phyloP scores from a whole-genome alignment of 2,797 vertebrate species.

The Limnodromus scolopaceus region DNA sequence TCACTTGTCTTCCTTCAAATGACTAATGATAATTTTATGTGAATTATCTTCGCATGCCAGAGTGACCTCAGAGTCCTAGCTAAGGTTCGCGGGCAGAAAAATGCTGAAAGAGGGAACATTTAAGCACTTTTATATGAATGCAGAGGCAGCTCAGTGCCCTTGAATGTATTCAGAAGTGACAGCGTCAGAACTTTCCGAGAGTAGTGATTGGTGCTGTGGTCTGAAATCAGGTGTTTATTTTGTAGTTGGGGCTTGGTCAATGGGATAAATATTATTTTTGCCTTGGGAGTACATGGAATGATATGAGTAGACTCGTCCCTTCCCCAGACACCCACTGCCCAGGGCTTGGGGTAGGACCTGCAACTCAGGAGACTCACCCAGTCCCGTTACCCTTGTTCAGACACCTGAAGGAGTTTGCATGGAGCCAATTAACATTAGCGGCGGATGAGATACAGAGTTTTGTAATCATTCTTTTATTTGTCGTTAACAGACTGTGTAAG shows the following conservation, averaged over 20 bases:
- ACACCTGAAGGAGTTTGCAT: background rate
- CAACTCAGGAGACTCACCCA: background rate
- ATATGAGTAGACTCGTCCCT: background rate
- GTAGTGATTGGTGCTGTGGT: background rate
- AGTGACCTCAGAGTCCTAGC: slow-evolving; percentile 13
- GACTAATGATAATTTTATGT: slow-evolving; percentile 35
- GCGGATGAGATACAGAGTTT: background rate
- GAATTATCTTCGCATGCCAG: slow-evolving; percentile 6
- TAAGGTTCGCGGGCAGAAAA: slow-evolving; percentile 35
- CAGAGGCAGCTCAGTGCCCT: slow-evolving; percentile 5
- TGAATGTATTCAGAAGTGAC: background rate
- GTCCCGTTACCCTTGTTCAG: background rate
- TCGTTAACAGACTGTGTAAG: background rate
- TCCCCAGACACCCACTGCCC: background rate
- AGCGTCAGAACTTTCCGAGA: background rate
- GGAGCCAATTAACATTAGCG: background rate
- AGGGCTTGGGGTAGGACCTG: background rate
- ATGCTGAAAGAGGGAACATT: background rate
- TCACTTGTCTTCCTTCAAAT: slow-evolving; percentile 17
- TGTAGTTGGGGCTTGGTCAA: background rate
- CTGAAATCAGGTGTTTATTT: background rate
- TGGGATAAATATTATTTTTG: background rate
- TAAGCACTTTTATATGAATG: background rate
- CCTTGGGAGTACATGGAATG: background rate
- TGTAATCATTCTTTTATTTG: background rate